These are phyloP conservation scores for Cataglyphis altisquamis DNA, from an alignment of 2,888 invertebrate genomes.

Conservation along the genomic window DNA sequence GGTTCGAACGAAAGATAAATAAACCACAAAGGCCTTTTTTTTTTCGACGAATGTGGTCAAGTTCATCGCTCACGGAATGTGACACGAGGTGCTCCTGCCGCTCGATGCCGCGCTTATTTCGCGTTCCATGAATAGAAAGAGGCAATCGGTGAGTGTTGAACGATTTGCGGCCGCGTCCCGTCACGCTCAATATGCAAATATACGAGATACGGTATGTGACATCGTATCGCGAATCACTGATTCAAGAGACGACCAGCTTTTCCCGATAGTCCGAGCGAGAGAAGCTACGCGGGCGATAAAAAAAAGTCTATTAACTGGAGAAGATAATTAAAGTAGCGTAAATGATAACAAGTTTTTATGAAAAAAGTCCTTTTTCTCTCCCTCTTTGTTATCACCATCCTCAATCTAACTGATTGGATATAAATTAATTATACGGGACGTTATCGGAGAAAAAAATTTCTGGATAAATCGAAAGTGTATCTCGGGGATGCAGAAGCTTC, in stretches of 20 bases:
- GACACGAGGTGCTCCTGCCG: conserved; percentile 38
- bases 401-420: conserved; percentile 12
- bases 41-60: conserved; percentile 34
- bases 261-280: background rate
- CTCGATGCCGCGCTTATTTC: conserved; percentile 28
- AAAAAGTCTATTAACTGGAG: conserved; percentile 34
- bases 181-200: conserved; percentile 59
- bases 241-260: background rate
- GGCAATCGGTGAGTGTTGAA: conserved; percentile 58
- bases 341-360: conserved; percentile 23
- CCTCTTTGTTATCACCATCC: background rate
- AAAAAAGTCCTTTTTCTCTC: background rate
- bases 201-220: conserved; percentile 44
- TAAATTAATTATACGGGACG: conserved; percentile 29
- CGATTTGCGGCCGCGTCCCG: conserved; percentile 54
- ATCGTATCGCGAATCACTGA: conserved; percentile 6
- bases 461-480: conserved; percentile 18
- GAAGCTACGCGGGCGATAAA: background rate
- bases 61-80: conserved; percentile 33
- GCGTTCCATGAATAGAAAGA: conserved; percentile 62
- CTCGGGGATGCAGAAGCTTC: background rate
- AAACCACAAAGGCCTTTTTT: conserved; percentile 9
- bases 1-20: background rate
- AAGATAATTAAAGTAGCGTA: conserved; percentile 30
- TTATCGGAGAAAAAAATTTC: background rate